These are phyloP conservation scores for Tetheella fluctuosa DNA, from an alignment of 2,888 invertebrate genomes.

Conservation along the genomic window DNA sequence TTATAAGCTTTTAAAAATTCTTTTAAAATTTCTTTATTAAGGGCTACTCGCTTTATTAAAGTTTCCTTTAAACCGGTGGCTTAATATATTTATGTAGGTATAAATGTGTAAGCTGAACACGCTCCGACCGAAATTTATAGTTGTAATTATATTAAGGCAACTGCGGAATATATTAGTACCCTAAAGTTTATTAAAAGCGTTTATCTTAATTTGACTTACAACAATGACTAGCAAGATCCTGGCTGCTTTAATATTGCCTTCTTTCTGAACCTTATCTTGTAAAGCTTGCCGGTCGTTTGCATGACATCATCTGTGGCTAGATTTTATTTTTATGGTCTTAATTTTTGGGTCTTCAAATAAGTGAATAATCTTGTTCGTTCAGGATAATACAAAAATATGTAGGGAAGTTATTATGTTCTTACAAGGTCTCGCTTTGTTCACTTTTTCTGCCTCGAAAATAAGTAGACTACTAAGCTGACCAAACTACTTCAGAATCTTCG, in stretches of 20 bases:
- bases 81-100: conserved; percentile 7
- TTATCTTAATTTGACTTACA: conserved; percentile 14
- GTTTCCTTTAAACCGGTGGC: background rate
- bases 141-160: conserved; percentile 17
- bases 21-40: conserved; percentile 1
- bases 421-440: background rate
- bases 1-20: background rate
- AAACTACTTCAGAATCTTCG: background rate
- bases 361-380: background rate
- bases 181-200: conserved; percentile 15
- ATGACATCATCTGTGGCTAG: conserved; percentile 3
- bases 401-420: background rate
- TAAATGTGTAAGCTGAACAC: conserved; percentile 13
- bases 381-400: background rate
- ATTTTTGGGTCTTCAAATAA: conserved; percentile 2
- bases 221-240: conserved; percentile 7
- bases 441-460: background rate
- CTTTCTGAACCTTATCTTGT: conserved; percentile 7
- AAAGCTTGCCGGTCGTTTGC: conserved; percentile 8
- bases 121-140: conserved; percentile 16
- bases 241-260: background rate
- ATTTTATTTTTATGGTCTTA: background rate
- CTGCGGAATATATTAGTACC: conserved; percentile 14
- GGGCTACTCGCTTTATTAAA: conserved; percentile 11
- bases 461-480: background rate